These are phyloP conservation scores for Pogonomyrmex californicus DNA, from an alignment of 1,140 invertebrate species.

Conservation along the genomic window DNA sequence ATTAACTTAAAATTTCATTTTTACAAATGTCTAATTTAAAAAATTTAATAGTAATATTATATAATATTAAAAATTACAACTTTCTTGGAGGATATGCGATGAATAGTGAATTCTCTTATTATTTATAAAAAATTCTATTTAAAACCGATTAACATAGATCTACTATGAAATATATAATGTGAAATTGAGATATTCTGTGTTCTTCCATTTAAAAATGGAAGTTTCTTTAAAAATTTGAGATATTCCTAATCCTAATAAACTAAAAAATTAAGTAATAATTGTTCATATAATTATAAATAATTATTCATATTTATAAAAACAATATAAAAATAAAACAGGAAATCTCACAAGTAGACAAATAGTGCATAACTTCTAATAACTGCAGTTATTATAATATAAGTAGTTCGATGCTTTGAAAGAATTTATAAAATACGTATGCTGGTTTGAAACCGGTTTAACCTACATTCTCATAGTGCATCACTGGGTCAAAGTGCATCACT, in stretches of 20 bases:
- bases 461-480: conserved; percentile 36
- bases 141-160: background rate
- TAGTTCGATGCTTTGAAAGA: conserved; percentile 15
- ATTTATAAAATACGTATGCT: conserved; percentile 39
- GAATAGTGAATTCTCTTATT: background rate
- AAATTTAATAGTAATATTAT: no score
- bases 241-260: background rate
- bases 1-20: background rate
- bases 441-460: conserved; percentile 52
- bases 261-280: background rate
- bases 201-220: background rate
- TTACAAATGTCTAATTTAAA: no score
- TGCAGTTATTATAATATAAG: background rate
- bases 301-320: background rate
- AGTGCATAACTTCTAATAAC: background rate
- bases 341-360: background rate
- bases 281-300: no score
- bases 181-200: background rate
- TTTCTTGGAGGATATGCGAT: background rate
- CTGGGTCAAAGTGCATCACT: conserved; percentile 55
- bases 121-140: conserved; percentile 7
- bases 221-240: background rate
- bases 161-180: background rate
- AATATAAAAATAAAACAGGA: background rate
- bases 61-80: no score